phyloP scores from a whole-genome alignment of 2,888 invertebrate genomes.

The Melangyna quadrimaculata region DNA sequence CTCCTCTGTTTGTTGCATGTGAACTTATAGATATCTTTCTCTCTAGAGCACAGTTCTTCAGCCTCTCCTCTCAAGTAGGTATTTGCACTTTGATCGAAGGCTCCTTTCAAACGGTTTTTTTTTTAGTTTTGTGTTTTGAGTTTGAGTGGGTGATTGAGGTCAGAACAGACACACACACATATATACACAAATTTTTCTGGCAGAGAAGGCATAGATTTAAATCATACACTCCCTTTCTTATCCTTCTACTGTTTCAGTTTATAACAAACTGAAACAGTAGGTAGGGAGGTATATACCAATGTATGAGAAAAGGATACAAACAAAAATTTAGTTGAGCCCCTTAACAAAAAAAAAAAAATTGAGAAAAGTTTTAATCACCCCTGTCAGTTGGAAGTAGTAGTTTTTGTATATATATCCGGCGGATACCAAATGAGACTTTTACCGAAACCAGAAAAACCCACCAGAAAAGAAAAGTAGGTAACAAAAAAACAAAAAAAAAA shows the following conservation, averaged over 20 bases:
- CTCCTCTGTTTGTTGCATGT: conserved; percentile 28
- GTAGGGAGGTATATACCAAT: no score
- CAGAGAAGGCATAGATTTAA: not conserved
- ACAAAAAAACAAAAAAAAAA: conserved; percentile 1
- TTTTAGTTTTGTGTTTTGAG: not conserved
- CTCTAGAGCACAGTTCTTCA: not conserved
- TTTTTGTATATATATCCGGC: conserved; percentile 1
- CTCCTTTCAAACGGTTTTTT: conserved; percentile 1
- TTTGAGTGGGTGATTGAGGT: conserved; percentile 41
- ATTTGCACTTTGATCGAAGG: conserved; percentile 49
- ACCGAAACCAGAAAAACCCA: conserved; percentile 8
- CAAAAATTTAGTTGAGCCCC: not conserved
- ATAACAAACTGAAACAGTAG: not conserved
- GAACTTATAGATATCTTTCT: conserved; percentile 18
- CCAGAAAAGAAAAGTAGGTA: not conserved
- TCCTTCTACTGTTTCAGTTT: no score
- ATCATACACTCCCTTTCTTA: not conserved
- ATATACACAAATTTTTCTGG: not conserved
- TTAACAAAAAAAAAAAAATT: conserved; percentile 10
- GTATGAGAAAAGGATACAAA: not conserved
- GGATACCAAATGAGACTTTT: conserved; percentile 43
- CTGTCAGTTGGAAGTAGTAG: conserved; percentile 16
- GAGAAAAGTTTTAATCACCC: conserved; percentile 36
- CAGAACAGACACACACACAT: not conserved
- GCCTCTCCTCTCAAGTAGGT: conserved; percentile 24